Evolutionary conservation across 2,113 vertebrate species (phyloP), one percentile per base, ranked within the genome.

Genomic region (Brachypodius melanocephalos): DNA sequence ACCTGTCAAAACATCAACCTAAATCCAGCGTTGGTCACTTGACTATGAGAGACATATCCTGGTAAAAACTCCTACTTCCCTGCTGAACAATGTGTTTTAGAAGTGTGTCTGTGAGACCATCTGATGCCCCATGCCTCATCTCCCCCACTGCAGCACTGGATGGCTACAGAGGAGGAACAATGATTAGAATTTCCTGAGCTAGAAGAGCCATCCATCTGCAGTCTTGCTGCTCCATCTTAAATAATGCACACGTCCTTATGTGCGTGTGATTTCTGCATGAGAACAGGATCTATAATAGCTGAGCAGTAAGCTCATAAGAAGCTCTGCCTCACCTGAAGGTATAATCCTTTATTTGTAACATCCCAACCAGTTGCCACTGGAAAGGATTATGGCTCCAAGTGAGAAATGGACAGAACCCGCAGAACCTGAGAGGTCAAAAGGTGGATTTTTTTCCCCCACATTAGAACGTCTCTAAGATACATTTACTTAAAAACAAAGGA

Each of bases 291-390:
- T 89, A 5, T 55, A 82, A n/a, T 62, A 78, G 49, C 61, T 59
- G 13, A 84, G 45, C 73, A 63, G 25, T 84, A 81, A 75, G 77
- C 74, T 92, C 87, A 14, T 92, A 81, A 95, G 87, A 19, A 93
- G 87, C 85, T 95, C 81, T 94, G 61, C 34, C 85, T 88, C 72
- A 94, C 72, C 94, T 86, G 82, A 85, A 88, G 75, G 48, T 74
- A 73, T 93, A 95, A 96, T 86, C 75, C 79, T 93, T 88, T 85
- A 51, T 91, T 95, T 89, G 78, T 85, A 63, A 88, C 85, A 93
- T 82, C 73, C 76, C 63, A 76, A 5, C 90, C 75, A 66, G 88
- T 81, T 87, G 40, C 36, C 63, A 32, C 72, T 72, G 89, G 93
- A 93, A 94, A 91, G 87, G 89, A 95, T 96, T 95, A 95, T 65